Conservation (phyloP, 2,797 vertebrate genomes). For the Adelosebastes latens region DNA sequence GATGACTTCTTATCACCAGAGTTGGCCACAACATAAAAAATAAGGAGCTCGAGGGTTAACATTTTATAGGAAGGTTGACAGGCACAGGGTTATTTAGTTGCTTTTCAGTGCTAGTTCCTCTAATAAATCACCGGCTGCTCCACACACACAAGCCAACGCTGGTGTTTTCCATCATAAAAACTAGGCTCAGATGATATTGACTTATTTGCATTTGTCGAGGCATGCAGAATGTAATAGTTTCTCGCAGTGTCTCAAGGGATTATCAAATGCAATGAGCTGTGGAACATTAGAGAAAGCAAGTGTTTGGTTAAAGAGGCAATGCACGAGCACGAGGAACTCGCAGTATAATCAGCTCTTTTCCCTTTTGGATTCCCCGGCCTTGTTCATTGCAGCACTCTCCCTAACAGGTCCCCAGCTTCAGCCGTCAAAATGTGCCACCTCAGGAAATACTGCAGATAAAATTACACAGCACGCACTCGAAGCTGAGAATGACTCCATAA, state of each 20-base stretch:
- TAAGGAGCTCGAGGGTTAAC: conserved; percentile 19
- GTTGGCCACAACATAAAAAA: conserved; percentile 27
- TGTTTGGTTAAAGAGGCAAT: conserved; percentile 47
- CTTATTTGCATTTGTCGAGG: conserved; percentile 43
- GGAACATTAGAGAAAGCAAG: conserved; percentile 39
- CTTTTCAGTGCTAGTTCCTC: background rate
- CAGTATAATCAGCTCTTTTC: conserved; percentile 15
- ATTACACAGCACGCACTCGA: conserved; percentile 65
- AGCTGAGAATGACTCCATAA: conserved; percentile 58
- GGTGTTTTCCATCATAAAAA: conserved; percentile 12
- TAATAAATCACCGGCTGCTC: conserved; percentile 22
- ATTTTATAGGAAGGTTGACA: conserved; percentile 25
- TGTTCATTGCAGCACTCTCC: conserved; percentile 21
- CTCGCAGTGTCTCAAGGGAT: conserved; percentile 28
- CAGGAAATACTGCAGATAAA: conserved; percentile 71
- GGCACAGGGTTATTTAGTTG: conserved; percentile 18
- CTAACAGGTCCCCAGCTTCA: conserved; percentile 52
- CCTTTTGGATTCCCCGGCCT: conserved; percentile 29
- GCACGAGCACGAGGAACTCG: background rate
- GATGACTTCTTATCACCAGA: conserved; percentile 33
- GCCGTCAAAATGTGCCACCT: conserved; percentile 70
- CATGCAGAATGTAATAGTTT: conserved; percentile 27
- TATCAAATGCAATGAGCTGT: conserved; percentile 39
- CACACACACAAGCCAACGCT: conserved; percentile 13
- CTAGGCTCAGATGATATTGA: conserved; percentile 21